Conservation (phyloP, 2,888 invertebrate species). For the Trichogramma evanescens region DNA sequence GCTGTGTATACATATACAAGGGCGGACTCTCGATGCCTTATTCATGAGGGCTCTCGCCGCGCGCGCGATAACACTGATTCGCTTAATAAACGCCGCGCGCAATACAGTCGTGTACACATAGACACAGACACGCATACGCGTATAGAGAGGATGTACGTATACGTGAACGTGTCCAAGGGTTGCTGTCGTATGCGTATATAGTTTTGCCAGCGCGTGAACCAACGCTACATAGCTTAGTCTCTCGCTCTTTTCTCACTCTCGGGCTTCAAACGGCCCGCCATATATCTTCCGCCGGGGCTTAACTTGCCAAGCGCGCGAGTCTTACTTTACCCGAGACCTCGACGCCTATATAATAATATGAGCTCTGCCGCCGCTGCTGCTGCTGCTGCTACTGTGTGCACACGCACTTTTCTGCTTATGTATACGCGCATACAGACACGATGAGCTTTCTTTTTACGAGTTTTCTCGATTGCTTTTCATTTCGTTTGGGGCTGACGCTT, state of each 20-base stretch:
- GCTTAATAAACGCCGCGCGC: slow-evolving; percentile 43
- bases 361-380: neutral
- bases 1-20: slow-evolving; percentile 17
- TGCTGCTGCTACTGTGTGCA: neutral
- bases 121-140: no score
- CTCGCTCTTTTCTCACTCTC: slow-evolving; percentile 28
- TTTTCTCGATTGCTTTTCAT: no score
- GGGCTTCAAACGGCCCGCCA: slow-evolving; percentile 40
- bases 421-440: no score
- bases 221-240: slow-evolving; percentile 12
- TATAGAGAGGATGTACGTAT: no score
- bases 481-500: no score
- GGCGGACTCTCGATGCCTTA: slow-evolving; percentile 45
- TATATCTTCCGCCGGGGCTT: slow-evolving; percentile 41
- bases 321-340: neutral
- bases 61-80: slow-evolving; percentile 44
- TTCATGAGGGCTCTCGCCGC: slow-evolving; percentile 45
- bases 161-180: no score
- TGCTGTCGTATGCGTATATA: no score
- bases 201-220: neutral
- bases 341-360: neutral
- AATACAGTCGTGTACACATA: no score
- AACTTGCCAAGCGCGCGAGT: slow-evolving; percentile 33
- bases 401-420: neutral
- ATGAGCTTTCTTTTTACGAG: no score